Evolutionary conservation across 2,113 vertebrate species (phyloP).

Genomic region (Rhizomys pruinosus): DNA sequence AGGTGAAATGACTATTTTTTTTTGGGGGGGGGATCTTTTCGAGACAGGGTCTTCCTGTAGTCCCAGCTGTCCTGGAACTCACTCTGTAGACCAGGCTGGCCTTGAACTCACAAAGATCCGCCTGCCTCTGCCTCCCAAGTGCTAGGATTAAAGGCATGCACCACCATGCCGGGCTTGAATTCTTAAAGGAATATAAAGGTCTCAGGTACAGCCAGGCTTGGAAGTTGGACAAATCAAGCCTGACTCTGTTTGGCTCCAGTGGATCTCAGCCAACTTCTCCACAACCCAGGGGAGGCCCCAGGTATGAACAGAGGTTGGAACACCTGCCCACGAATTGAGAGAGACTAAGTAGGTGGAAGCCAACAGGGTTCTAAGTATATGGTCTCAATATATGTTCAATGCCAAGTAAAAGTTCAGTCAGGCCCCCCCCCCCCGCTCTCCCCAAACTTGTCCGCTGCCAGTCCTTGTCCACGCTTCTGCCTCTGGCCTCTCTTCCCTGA

Average conservation of each 20-base stretch:
- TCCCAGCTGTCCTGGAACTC: too few species aligned
- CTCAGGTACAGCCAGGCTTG: background rate
- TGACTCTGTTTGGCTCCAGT: too few species aligned
- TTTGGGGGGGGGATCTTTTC: too few species aligned
- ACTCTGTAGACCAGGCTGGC: too few species aligned
- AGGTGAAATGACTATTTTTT: background rate
- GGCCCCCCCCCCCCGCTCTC: background rate
- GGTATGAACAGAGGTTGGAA: background rate
- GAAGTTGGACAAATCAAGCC: background rate
- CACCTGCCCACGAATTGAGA: background rate
- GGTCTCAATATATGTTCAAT: background rate
- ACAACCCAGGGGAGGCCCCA: background rate
- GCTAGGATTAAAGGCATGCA: too few species aligned
- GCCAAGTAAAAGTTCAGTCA: background rate
- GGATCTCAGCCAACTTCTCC: background rate
- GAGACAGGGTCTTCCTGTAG: too few species aligned
- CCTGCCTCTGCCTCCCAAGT: too few species aligned
- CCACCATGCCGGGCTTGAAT: too few species aligned
- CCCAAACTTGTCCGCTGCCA: background rate
- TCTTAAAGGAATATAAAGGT: background rate
- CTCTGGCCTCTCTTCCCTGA: background rate
- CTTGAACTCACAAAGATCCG: too few species aligned
- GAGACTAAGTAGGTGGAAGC: background rate
- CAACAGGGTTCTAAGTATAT: background rate
- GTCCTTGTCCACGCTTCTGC: background rate